These are phyloP conservation scores for Cosmorhoe ocellata DNA, from an alignment of 2,888 invertebrate species.

Conservation along the genomic window DNA sequence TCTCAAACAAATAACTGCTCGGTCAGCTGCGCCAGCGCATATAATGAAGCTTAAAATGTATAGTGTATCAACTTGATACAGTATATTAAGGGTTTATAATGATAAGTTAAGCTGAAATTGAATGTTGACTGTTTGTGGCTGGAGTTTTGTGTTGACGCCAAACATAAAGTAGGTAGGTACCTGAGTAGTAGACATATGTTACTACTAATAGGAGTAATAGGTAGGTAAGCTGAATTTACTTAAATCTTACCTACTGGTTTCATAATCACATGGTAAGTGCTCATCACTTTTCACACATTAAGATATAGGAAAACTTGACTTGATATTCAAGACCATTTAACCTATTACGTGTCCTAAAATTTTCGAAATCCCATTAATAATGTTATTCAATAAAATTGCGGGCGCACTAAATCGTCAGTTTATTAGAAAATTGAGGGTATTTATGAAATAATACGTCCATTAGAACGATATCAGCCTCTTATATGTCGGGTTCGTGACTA, in stretches of 20 bases:
- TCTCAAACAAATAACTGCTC: conserved; percentile 11
- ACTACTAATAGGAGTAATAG: too few relatives aligned
- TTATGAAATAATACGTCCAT: conserved; percentile 51
- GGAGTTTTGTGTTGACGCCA: background rate
- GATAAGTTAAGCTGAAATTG: conserved; percentile 11
- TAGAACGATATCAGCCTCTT: conserved; percentile 45
- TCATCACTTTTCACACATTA: too few relatives aligned
- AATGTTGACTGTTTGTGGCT: conserved; percentile 12
- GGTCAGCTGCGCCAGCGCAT: background rate
- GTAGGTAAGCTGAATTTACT: too few relatives aligned
- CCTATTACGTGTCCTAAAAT: background rate
- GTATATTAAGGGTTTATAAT: conserved; percentile 1
- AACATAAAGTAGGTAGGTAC: too few relatives aligned
- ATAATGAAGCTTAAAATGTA: conserved; percentile 17
- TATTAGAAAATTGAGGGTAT: conserved; percentile 40
- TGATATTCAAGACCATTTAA: too few relatives aligned
- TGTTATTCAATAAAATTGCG: conserved; percentile 14
- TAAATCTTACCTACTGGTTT: too few relatives aligned
- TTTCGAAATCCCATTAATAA: conserved; percentile 7
- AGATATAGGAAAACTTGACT: too few relatives aligned
- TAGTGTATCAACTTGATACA: conserved; percentile 7
- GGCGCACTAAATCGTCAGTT: conserved; percentile 27
- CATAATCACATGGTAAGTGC: too few relatives aligned
- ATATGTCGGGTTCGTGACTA: conserved; percentile 55
- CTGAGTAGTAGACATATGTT: too few relatives aligned